Evolutionary conservation across 1,140 invertebrate species (phyloP).

Genomic region (Papilio machaon): DNA sequence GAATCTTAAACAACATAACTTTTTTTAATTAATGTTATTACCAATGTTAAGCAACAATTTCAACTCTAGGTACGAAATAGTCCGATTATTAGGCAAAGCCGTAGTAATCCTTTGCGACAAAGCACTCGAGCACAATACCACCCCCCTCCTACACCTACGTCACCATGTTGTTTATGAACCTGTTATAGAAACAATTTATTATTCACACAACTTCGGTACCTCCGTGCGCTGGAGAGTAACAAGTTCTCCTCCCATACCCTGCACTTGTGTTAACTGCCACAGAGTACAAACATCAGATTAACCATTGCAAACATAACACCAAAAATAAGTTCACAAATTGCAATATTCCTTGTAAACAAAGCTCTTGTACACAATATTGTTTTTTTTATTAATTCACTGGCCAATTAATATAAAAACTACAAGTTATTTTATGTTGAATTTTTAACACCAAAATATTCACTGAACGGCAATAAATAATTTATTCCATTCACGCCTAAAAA

Average conservation of each 20-base stretch:
- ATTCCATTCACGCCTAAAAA: too few species aligned
- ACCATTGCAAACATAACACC: background rate
- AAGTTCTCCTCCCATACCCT: conserved; percentile 12
- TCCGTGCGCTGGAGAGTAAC: conserved; percentile 4
- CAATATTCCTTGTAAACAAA: too few species aligned
- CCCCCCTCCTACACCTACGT: background rate
- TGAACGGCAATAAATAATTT: too few species aligned
- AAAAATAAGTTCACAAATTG: too few species aligned
- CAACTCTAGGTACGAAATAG: background rate
- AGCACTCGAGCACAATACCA: conserved; percentile 8
- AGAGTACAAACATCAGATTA: background rate
- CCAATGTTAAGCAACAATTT: background rate
- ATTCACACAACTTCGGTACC: conserved; percentile 24
- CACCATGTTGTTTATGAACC: conserved; percentile 19
- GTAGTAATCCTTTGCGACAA: conserved; percentile 11
- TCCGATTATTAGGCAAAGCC: conserved; percentile 7
- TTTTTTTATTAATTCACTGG: too few species aligned
- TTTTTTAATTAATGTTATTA: background rate
- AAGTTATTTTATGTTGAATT: too few species aligned
- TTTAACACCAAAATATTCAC: too few species aligned
- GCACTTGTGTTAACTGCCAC: conserved; percentile 8
- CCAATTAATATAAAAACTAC: too few species aligned
- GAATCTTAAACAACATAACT: too few species aligned
- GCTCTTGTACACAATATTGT: too few species aligned
- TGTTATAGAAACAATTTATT: conserved; percentile 24